Conservation (phyloP, 2,888 invertebrate species). For the Meta bourneti region DNA sequence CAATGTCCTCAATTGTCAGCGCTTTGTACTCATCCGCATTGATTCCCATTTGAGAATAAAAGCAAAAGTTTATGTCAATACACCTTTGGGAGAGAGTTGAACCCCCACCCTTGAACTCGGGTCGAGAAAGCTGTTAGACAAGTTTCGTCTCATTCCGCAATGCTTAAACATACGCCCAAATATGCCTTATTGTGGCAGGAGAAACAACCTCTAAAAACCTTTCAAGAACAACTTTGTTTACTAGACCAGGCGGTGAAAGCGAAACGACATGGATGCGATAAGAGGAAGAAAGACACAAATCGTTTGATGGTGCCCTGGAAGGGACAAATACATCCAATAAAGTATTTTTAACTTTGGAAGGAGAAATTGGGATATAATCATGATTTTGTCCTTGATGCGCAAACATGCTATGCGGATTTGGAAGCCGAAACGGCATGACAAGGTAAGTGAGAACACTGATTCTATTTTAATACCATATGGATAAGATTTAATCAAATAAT, state of each 20-base stretch:
- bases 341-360: too few relatives aligned
- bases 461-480: background rate
- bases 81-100: conserved; percentile 33
- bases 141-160: conserved; percentile 46
- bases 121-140: conserved; percentile 43
- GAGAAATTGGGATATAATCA: background rate
- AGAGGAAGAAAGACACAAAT: too few relatives aligned
- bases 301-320: background rate
- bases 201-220: conserved; percentile 17
- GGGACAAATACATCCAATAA: too few relatives aligned
- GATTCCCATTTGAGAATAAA: conserved; percentile 6
- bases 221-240: background rate
- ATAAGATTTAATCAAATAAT: too few relatives aligned
- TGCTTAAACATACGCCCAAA: conserved; percentile 46
- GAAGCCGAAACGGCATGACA: conserved; percentile 31
- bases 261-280: background rate
- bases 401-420: conserved; percentile 51
- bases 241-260: background rate
- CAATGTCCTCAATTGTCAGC: conserved; percentile 23
- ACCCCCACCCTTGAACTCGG: conserved; percentile 71
- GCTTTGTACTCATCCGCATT: background rate
- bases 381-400: conserved; percentile 52
- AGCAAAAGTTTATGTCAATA: conserved; percentile 23
- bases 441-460: too few relatives aligned
- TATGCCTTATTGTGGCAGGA: conserved; percentile 21